Evolutionary conservation across 2,888 invertebrate species (phyloP).

Genomic region (Sturmia bella): DNA sequence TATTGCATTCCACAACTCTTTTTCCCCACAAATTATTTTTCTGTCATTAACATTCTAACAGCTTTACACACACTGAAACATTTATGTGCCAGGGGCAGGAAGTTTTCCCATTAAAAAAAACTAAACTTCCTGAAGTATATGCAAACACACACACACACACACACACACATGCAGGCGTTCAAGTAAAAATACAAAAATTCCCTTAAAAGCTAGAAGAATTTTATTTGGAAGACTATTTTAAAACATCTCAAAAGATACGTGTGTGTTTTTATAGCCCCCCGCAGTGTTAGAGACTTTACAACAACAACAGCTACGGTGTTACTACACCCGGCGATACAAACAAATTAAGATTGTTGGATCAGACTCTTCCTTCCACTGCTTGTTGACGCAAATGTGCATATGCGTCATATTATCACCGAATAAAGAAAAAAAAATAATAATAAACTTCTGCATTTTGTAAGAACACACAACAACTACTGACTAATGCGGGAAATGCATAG

Average conservation of each 20-base stretch:
- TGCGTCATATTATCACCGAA: conserved; percentile 50
- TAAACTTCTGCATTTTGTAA: background rate
- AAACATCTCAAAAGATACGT: conserved; percentile 31
- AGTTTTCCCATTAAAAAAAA: no score
- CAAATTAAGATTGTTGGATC: conserved; percentile 54
- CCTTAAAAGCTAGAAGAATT: conserved; percentile 34
- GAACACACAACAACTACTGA: conserved; percentile 53
- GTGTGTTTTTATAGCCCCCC: conserved; percentile 61
- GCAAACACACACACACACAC: conserved; percentile 1
- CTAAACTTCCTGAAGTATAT: no score
- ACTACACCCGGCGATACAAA: conserved; percentile 6
- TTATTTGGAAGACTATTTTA: conserved; percentile 49
- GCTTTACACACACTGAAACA: no score
- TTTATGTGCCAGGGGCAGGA: no score
- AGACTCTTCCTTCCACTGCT: conserved; percentile 35
- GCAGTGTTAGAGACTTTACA: conserved; percentile 64
- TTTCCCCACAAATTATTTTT: no score
- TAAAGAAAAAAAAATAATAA: no score
- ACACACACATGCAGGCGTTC: no score
- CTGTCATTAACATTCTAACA: no score
- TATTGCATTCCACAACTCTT: no score
- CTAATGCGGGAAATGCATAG: conserved; percentile 51
- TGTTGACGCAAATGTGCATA: conserved; percentile 54
- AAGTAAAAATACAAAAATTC: background rate
- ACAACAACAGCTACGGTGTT: conserved; percentile 11